Evolutionary conservation across 2,888 invertebrate species (phyloP), one percentile per base, ranked within the genome.

Genomic region (Drosophila mettleri): DNA sequence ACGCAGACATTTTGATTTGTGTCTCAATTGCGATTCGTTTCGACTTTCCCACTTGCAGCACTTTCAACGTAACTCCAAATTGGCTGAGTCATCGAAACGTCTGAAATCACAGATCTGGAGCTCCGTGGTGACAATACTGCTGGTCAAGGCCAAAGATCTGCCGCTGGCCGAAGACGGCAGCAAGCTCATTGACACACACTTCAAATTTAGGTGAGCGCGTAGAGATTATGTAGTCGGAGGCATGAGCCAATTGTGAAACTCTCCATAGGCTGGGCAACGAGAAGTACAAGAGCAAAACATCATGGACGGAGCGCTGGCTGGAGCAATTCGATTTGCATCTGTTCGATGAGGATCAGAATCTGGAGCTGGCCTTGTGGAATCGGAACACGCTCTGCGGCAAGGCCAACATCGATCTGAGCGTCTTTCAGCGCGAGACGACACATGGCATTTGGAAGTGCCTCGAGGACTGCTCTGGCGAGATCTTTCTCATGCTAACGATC

Each of bases 321-420:
- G 99, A 99, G 90, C 98, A 99, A 93, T 98, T 99, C 91, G 99
- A 99, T 92, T 94, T 99, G 29, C 98, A 99, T 92, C 94, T 99
- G 8, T 99, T 97, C 92, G 98, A 98, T 87, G 98, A 98, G 84
- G 97, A 97, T 59, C 98, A 98, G 92, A 94, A 96, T 66, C 93
- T 99, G 27, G 98, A 99, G 92, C 95, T 99, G 61, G 96, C 97
- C 0, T 95, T 99, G 0, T 98, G 97, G 96, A 92, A 91, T 78
- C 91, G 92, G 14, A 92, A 91, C 54, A 90, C 86, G 14, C 78
- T 90, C 18, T 91, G 79, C 90, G 94, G 79, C 92, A 97, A 97
- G 90, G 96, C 97, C 90, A 93, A 95, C 43, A 96, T 99, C 90
- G 97, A 99, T 93, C 92, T 99, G 85, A 95, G 96, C 29, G 93